Evolutionary conservation across 2,888 invertebrate species (phyloP), one percentile per base, ranked within the genome.

Genomic region (Portevinia maculata): DNA sequence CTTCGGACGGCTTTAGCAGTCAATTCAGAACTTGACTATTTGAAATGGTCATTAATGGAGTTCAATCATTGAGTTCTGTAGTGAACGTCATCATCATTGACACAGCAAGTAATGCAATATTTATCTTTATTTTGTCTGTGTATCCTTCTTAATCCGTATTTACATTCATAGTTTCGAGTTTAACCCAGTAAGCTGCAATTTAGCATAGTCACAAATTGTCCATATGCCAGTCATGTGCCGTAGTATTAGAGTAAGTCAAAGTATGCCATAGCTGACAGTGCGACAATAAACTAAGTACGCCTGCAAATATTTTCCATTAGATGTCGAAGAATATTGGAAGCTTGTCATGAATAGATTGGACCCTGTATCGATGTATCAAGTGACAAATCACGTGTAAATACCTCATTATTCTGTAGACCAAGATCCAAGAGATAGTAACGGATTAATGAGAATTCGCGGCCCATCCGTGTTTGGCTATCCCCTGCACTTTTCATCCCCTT

Each of bases 41-140:
- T 34, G 41, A 28, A 69, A 32, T 46, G 55, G 34, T 39, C 9
- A 62, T 28, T 24, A n/a, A 37, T 24, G 34, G 7, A 37, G 37
- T 28, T 37, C 53, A 21, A 19, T 53, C 4, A 30, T 48, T 24
- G 13, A 9, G 52, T 11, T 50, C 13, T 28, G 3, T 30, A 13
- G 28, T 13, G 21, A 55, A 13, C 55, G 37, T 21, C 55, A 55
- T 37, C 37, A 55, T 21, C 34, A 32, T 52, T 37, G 52, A 46
- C 46, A 46, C 28, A 13, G 13, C 4, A n/a, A 32, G n/a, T 13
- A 15, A 15, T 39, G 15, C 39, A 39, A 13, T 7, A 7, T 7
- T 15, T 13, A 1, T 39, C 39, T 39, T 13, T 15, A 15, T 39
- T 39, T 15, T 39, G 13, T 6, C 37, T 37, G 37, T 37, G n/a